Evolutionary conservation across 2,888 invertebrate species (phyloP).

Genomic region (Leptura quadrifasciata): DNA sequence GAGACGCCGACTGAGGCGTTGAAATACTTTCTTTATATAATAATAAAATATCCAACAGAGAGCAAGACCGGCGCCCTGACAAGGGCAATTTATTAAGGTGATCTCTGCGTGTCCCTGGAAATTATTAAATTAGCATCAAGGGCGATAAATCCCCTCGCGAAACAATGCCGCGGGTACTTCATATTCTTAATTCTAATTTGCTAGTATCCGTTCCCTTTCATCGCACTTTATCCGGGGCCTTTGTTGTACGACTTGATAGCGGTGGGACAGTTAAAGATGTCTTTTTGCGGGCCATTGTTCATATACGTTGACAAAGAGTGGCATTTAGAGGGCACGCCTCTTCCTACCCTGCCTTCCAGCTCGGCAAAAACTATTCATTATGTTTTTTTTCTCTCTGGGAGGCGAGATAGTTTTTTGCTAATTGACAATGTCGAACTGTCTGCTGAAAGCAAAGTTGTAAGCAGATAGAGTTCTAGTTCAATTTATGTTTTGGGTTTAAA

Average conservation of each 20-base stretch:
- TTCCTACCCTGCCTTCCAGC: neutral
- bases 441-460: neutral
- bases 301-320: constrained; percentile 35
- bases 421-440: constrained; percentile 20
- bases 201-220: constrained; percentile 60
- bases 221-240: constrained; percentile 59
- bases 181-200: constrained; percentile 61
- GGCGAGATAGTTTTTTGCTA: constrained; percentile 34
- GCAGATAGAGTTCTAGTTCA: neutral
- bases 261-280: constrained; percentile 51
- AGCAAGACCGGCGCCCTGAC: constrained; percentile 48
- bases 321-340: constrained; percentile 29
- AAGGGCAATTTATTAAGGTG: constrained; percentile 57
- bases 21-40: constrained; percentile 50
- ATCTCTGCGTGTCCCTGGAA: constrained; percentile 53
- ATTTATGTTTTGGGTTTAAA: neutral
- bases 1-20: constrained; percentile 39
- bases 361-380: constrained; percentile 36
- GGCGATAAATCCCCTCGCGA: constrained; percentile 57
- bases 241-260: constrained; percentile 47
- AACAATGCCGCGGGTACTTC: constrained; percentile 56
- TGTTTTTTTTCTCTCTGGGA: neutral
- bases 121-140: constrained; percentile 58
- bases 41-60: constrained; percentile 46
- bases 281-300: constrained; percentile 52